A percentile compares a stretch with the other conserved stretches of the same genome.
These are phyloP conservation scores for Cochlearius cochlearius DNA, from an alignment of 2,113 vertebrate genomes.

Conservation along the genomic window DNA sequence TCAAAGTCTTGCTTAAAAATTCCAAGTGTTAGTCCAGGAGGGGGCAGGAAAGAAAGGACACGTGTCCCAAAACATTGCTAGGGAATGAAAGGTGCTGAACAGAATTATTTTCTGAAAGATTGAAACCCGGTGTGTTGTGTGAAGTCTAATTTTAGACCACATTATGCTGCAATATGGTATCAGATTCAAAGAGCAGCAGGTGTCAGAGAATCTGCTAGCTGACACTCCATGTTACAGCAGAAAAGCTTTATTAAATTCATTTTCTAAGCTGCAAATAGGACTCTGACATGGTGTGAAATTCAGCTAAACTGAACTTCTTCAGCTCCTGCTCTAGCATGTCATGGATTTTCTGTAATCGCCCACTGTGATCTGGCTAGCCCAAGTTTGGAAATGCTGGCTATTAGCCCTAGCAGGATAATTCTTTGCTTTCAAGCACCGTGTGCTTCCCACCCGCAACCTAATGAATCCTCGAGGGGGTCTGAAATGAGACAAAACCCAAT, in stretches of 20 bases:
- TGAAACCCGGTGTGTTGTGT: slow-evolving; percentile 58
- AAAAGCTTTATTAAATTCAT: slow-evolving; percentile 49
- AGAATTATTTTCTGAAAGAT: slow-evolving; percentile 60
- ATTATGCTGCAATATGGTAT: slow-evolving; percentile 62
- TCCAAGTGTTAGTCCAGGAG: slow-evolving; percentile 3
- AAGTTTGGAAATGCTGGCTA: slow-evolving; percentile 17
- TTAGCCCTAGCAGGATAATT: slow-evolving; percentile 18
- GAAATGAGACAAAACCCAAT: slow-evolving; percentile 23
- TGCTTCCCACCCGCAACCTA: background rate
- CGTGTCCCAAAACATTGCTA: background rate
- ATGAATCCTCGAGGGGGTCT: slow-evolving; percentile 22
- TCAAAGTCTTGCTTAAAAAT: background rate
- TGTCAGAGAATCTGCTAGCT: slow-evolving; percentile 64
- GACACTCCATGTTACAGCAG: slow-evolving; percentile 30
- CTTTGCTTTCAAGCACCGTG: background rate
- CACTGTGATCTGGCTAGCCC: slow-evolving; percentile 46
- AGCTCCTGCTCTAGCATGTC: slow-evolving; percentile 34
- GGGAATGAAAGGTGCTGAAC: background rate
- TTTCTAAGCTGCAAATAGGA: slow-evolving; percentile 38
- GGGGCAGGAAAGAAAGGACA: slow-evolving; percentile 5
- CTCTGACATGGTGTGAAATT: slow-evolving; percentile 50
- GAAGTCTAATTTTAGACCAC: slow-evolving; percentile 66
- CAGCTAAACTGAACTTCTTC: slow-evolving; percentile 63
- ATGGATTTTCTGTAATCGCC: slow-evolving; percentile 42
- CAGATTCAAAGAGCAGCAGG: slow-evolving; percentile 67